Conservation (phyloP, 1,140 invertebrate genomes). For the Rhopalosiphum maidis region DNA sequence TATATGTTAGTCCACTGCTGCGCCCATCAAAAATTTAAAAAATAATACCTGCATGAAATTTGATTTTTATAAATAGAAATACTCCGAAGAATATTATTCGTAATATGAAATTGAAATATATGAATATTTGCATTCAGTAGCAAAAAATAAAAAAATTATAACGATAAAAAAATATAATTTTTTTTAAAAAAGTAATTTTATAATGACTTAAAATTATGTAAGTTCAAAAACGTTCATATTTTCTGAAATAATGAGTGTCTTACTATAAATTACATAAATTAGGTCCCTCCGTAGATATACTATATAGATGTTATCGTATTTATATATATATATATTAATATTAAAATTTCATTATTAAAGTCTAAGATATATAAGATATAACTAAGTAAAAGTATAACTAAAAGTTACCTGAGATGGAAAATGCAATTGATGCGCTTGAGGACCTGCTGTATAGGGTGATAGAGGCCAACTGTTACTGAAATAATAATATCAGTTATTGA, state of each 20-base stretch:
- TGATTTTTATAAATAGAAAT: not conserved
- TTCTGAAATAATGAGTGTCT: not conserved
- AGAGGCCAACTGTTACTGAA: conserved; percentile 53
- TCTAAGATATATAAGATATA: not conserved
- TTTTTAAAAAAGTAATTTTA: not conserved
- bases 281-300: not conserved
- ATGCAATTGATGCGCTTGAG: conserved; percentile 50
- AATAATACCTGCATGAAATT: not conserved
- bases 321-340: not conserved
- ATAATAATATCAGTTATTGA: not conserved
- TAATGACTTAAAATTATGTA: not conserved
- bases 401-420: conserved; percentile 59
- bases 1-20: not conserved
- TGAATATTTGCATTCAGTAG: not conserved
- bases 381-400: not conserved
- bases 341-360: not conserved
- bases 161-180: not conserved
- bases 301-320: not conserved
- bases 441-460: conserved; percentile 59
- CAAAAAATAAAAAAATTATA: not conserved
- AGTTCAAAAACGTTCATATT: not conserved
- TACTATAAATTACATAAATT: not conserved
- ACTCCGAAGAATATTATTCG: not conserved
- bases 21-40: not conserved
- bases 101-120: not conserved